Evolutionary conservation across 2,888 invertebrate species (phyloP).

Genomic region (Ophion obscuratus): DNA sequence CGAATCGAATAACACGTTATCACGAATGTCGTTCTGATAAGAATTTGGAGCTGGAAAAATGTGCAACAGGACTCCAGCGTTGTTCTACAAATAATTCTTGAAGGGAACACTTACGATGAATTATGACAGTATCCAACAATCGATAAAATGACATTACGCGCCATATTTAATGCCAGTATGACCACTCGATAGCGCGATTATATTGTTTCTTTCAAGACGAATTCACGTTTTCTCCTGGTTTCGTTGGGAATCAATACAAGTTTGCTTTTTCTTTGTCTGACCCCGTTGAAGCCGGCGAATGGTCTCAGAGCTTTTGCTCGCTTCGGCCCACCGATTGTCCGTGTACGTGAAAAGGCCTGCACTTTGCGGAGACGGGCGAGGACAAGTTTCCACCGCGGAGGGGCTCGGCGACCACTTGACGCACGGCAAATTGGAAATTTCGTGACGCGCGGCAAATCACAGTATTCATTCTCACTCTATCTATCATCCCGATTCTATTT

Average conservation of each 20-base stretch:
- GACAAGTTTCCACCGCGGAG: slow-evolving; percentile 10
- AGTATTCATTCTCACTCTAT: slow-evolving; percentile 4
- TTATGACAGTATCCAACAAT: neutral
- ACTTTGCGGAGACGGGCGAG: neutral
- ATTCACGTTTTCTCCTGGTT: neutral
- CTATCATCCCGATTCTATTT: neutral
- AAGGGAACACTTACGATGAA: neutral
- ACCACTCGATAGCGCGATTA: neutral
- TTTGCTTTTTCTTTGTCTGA: neutral
- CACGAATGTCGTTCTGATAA: no score
- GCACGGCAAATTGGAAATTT: slow-evolving; percentile 56
- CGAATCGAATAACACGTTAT: no score
- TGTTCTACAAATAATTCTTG: neutral
- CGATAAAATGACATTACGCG: neutral
- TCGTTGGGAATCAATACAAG: neutral
- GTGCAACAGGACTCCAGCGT: neutral
- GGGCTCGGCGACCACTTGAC: slow-evolving; percentile 32
- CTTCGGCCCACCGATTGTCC: neutral
- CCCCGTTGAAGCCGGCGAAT: neutral
- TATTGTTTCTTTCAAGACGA: neutral
- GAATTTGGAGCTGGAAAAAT: neutral
- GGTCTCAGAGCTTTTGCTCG: neutral
- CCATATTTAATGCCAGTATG: no score
- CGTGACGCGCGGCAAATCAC: slow-evolving; percentile 34
- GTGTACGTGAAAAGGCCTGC: neutral